phyloP scores from a whole-genome alignment of 2,113 vertebrate species.

The Pycnonotus jocosus region DNA sequence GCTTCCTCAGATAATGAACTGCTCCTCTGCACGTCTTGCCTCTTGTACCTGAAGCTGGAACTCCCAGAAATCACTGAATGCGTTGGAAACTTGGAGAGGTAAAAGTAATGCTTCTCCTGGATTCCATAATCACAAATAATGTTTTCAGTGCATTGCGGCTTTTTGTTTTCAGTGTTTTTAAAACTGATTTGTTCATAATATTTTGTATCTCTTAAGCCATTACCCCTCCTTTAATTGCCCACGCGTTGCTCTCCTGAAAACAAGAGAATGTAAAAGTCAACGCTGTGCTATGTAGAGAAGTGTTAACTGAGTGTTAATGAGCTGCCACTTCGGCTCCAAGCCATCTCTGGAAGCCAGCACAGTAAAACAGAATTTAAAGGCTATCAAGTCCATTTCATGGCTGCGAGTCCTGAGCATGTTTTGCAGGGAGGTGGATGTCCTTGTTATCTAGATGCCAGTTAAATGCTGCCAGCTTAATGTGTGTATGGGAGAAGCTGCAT shows the following conservation, averaged over 20 bases:
- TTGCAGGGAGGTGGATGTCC: constrained; percentile 55
- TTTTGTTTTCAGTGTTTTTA: neutral
- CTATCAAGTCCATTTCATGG: constrained; percentile 24
- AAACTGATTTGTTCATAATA: neutral
- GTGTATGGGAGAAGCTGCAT: neutral
- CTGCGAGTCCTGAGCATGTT: constrained; percentile 38
- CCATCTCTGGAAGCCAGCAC: constrained; percentile 44
- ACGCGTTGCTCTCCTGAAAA: constrained; percentile 62
- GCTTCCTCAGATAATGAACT: neutral
- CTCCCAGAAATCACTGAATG: neutral
- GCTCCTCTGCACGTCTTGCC: neutral
- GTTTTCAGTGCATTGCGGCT: neutral
- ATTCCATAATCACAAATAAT: neutral
- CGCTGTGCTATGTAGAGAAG: constrained; percentile 57
- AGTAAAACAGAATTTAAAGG: constrained; percentile 59
- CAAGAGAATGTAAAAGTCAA: constrained; percentile 65
- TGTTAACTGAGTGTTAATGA: constrained; percentile 75
- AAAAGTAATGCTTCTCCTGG: neutral
- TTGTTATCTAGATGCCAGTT: constrained; percentile 54
- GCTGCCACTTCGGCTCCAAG: constrained; percentile 60
- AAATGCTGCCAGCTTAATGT: constrained; percentile 28
- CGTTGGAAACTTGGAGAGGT: neutral
- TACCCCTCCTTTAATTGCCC: constrained; percentile 61
- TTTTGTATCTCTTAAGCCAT: constrained; percentile 62
- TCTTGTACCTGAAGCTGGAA: neutral